These are phyloP conservation scores for Tribolium castaneum DNA, from an alignment of 1,140 invertebrate genomes.

Conservation along the genomic window DNA sequence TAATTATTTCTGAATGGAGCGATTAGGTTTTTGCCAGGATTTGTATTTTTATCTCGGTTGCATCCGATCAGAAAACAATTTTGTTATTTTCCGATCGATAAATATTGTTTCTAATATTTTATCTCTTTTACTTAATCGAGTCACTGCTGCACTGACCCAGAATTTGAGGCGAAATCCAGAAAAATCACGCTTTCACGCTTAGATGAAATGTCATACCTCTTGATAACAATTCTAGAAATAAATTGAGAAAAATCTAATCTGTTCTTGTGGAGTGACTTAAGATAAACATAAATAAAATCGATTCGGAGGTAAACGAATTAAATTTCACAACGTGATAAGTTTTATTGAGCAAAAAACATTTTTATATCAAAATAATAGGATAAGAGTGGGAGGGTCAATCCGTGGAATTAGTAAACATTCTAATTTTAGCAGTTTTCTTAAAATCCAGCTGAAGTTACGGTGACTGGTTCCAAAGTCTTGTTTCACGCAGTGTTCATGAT, in stretches of 20 bases:
- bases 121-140: background rate
- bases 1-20: background rate
- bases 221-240: too few species aligned
- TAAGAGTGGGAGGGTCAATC: background rate
- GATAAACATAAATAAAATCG: background rate
- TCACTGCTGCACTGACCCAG: background rate
- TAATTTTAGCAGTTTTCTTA: background rate
- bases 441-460: background rate
- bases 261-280: too few species aligned
- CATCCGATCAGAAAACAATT: background rate
- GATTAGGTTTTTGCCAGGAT: background rate
- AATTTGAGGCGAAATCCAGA: background rate
- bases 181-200: background rate
- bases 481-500: conserved; percentile 6
- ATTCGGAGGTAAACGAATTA: background rate
- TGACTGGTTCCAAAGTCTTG: too few species aligned
- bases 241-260: too few species aligned
- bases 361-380: background rate
- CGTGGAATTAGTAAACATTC: background rate
- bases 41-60: background rate
- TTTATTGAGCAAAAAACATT: background rate
- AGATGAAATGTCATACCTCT: background rate
- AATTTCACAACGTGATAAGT: background rate
- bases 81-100: background rate
- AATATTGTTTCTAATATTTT: background rate